A percentile compares a stretch with the other conserved stretches of the same genome.
Evolutionary conservation across 1,140 invertebrate species (phyloP).

Genomic region (Drosophila punjabiensis): DNA sequence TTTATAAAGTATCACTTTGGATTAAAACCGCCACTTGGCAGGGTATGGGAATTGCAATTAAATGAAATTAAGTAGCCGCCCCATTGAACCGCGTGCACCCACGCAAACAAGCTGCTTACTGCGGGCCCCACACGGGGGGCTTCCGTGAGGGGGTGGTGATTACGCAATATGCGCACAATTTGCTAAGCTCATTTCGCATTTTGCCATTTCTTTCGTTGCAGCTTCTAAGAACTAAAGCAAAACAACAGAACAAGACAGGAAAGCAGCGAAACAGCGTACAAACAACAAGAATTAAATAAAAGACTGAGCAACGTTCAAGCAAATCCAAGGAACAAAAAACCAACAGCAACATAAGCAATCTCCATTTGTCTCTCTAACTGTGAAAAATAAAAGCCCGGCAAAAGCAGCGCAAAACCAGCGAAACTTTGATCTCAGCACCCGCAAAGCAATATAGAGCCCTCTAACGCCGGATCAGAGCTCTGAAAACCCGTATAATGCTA

Average conservation of each 20-base stretch:
- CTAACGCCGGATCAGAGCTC: conserved; percentile 39
- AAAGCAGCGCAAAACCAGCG: conserved; percentile 28
- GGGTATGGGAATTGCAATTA: conserved; percentile 44
- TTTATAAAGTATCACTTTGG: not conserved
- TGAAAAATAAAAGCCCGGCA: conserved; percentile 16
- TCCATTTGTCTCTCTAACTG: conserved; percentile 61
- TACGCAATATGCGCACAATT: conserved; percentile 54
- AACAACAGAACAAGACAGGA: conserved; percentile 42
- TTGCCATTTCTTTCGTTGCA: conserved; percentile 34
- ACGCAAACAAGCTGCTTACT: conserved; percentile 54
- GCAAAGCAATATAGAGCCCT: conserved; percentile 63
- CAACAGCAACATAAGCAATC: conserved; percentile 60
- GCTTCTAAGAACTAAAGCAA: conserved; percentile 51
- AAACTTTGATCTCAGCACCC: conserved; percentile 65
- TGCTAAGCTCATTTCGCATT: conserved; percentile 51
- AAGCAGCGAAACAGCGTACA: conserved; percentile 55
- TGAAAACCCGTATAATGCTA: conserved; percentile 81
- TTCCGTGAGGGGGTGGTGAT: conserved; percentile 23
- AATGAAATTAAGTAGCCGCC: conserved; percentile 68
- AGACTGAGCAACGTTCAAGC: conserved; percentile 74
- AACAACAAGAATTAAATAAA: conserved; percentile 65
- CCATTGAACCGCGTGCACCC: conserved; percentile 50
- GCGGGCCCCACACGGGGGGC: not conserved
- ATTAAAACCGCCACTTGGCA: not conserved
- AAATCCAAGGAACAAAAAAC: conserved; percentile 65